A percentile compares a stretch with the other conserved stretches of the same genome.
Conservation (phyloP, 2,797 vertebrate genomes). For the Anisognathus igniventris region DNA sequence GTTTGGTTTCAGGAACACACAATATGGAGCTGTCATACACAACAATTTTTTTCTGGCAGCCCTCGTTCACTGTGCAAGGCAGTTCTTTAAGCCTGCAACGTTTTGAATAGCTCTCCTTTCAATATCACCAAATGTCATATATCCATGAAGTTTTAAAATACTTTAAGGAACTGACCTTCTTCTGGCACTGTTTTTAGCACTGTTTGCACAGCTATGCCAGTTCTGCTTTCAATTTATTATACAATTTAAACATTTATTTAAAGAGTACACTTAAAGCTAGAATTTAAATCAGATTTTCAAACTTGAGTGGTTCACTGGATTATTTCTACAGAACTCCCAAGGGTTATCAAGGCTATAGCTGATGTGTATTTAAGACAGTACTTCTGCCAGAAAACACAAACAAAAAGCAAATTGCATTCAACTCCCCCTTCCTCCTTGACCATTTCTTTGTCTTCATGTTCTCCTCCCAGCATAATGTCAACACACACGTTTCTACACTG, state of each 20-base stretch:
- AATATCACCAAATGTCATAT: neutral
- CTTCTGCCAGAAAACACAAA: slow-evolving; percentile 37
- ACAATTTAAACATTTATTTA: neutral
- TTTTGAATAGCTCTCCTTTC: neutral
- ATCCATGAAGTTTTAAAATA: neutral
- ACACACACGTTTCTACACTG: neutral
- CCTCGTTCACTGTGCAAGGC: neutral
- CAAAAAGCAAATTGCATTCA: neutral
- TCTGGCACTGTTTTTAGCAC: neutral
- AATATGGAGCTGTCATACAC: neutral
- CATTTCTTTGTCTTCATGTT: neutral
- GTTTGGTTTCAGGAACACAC: neutral
- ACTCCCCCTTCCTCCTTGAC: neutral
- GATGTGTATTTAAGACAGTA: slow-evolving; percentile 17
- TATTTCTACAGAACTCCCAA: slow-evolving; percentile 32
- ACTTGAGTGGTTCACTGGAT: neutral
- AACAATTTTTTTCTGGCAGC: neutral
- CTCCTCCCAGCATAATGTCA: neutral
- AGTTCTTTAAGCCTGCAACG: neutral
- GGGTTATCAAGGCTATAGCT: neutral
- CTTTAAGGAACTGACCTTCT: neutral
- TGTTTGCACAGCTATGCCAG: neutral
- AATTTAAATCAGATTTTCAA: slow-evolving; percentile 18
- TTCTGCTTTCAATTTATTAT: neutral
- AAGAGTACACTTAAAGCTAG: neutral